phyloP scores from a whole-genome alignment of 1,140 invertebrate genomes.

The Lasioglossum albipes region DNA sequence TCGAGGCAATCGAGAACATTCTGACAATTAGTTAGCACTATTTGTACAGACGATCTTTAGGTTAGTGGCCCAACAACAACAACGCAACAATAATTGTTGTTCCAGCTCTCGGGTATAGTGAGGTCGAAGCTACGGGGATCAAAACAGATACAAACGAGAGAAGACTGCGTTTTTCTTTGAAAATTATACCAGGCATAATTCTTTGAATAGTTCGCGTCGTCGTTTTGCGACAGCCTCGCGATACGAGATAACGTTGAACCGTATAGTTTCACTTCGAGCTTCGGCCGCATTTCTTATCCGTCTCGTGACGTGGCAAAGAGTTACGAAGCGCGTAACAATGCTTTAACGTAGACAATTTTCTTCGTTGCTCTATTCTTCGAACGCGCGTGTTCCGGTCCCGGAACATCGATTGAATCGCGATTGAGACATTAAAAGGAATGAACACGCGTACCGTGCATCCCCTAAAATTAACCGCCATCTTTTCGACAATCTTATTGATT shows the following conservation, averaged over 20 bases:
- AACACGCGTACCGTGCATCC: background rate
- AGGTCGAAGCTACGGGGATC: background rate
- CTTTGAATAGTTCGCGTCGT: background rate
- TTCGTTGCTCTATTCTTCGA: conserved; percentile 4
- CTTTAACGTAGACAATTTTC: background rate
- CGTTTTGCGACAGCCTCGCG: background rate
- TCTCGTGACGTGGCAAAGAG: background rate
- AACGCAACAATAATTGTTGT: conserved; percentile 40
- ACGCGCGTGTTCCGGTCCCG: background rate
- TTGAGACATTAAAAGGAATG: background rate
- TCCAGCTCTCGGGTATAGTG: conserved; percentile 68
- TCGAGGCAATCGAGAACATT: background rate
- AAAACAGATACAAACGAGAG: conserved; percentile 23
- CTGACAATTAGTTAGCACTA: conserved; percentile 58
- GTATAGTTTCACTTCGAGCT: conserved; percentile 1
- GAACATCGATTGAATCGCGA: background rate
- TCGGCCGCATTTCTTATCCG: conserved; percentile 14
- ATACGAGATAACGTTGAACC: background rate
- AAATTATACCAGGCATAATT: conserved; percentile 36
- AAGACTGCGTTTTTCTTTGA: conserved; percentile 44
- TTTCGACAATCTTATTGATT: too few species aligned
- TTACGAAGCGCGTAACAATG: background rate
- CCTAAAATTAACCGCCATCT: too few species aligned
- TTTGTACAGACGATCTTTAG: conserved; percentile 62
- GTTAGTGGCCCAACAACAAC: conserved; percentile 25